These are phyloP conservation scores for Agrochola lychnidis DNA, from an alignment of 2,888 invertebrate species.

Conservation along the genomic window DNA sequence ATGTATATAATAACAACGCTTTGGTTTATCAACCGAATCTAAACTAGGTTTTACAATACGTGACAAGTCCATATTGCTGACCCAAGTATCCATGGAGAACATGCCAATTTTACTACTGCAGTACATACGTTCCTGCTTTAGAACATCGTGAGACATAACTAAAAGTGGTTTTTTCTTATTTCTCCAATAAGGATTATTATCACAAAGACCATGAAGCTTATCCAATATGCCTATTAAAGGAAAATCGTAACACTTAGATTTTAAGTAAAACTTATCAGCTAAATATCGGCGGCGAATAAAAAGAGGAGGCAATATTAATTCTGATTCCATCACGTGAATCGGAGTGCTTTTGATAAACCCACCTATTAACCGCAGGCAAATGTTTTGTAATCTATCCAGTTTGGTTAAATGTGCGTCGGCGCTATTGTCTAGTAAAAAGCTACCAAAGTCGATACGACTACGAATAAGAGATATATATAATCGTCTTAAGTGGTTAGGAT, in stretches of 20 bases:
- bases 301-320: background rate
- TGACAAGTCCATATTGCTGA: no score
- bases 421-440: background rate
- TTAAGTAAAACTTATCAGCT: conserved; percentile 8
- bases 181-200: background rate
- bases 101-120: no score
- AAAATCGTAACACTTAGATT: background rate
- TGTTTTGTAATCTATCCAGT: no score
- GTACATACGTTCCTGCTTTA: no score
- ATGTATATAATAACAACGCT: no score
- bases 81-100: no score
- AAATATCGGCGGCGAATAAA: background rate
- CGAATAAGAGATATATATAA: background rate
- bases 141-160: no score
- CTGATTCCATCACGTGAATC: conserved; percentile 3
- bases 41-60: no score
- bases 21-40: no score
- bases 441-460: background rate
- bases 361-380: background rate
- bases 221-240: background rate
- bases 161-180: no score
- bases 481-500: no score
- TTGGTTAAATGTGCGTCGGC: background rate
- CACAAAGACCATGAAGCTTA: conserved; percentile 3
- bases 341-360: conserved; percentile 8